Evolutionary conservation across 2,888 invertebrate species (phyloP), one percentile per base, ranked within the genome.

Genomic region (Dryocosmus kuriphilus): DNA sequence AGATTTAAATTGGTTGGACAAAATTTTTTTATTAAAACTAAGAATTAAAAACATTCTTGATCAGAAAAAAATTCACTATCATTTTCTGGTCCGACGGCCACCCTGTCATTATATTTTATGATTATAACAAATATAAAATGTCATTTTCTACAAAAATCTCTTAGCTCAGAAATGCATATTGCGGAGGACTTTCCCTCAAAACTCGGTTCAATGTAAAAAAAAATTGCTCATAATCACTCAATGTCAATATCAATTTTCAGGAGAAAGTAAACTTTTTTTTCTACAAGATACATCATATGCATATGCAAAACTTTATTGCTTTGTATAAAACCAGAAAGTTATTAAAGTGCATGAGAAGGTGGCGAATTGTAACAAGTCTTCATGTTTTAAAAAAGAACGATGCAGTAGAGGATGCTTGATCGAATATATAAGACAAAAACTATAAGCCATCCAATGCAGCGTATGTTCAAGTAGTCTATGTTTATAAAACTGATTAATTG

Each of bases 401-500:
- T 71, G 51, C 51, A 71, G 71, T 71, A 71, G 51, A 71, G 71
- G 51, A 71, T 71, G 71, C 71, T 71, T 32, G 71, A 71, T 71
- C 41, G 60, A 60, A 60, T 27, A 65, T 16, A 41, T 24, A 65
- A 71, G 71, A 71, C 51, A 71, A 46, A 51, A 71, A 51, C 71
- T 71, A 71, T 27, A 71, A 71, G 71, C 71, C 51, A 71, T 71
- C 27, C 30, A 71, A 51, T 71, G n/a, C 30, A 71, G 71, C 51
- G 30, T 71, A 63, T 63, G 63, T 5, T 63, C 22, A 63, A 22
- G 22, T 55, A 4, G 63, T 61, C 65, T 81, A 79, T 81, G 73
- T 81, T 81, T 74, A 30, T 71, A 57, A 77, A 79, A 79, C 78
- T 79, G 77, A 80, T 78, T 77, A 81, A 51, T 76, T 74, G 62